Conservation (phyloP, 2,888 invertebrate genomes). For the Eupithecia tripunctaria region DNA sequence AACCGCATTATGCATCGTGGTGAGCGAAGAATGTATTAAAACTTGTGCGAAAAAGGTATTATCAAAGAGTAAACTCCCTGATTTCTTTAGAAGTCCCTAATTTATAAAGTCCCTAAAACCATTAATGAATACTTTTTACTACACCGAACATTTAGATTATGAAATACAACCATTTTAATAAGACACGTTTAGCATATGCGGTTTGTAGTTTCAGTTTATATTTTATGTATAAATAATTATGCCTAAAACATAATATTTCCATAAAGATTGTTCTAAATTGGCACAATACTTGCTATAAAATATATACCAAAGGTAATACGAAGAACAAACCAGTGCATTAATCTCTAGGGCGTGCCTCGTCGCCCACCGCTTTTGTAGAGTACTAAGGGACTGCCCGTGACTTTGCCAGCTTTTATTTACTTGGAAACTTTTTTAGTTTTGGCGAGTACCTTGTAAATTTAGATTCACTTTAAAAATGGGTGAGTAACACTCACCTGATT, state of each 20-base stretch:
- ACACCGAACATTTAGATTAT: no score
- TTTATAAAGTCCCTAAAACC: no score
- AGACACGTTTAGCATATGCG: not conserved
- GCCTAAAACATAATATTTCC: not conserved
- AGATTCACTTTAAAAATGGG: no score
- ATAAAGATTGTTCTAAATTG: not conserved
- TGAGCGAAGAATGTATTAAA: no score
- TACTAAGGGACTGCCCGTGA: not conserved
- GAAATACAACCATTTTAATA: not conserved
- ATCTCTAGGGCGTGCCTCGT: conserved; percentile 3
- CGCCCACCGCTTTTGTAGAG: conserved; percentile 2
- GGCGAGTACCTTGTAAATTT: not conserved
- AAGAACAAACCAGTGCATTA: not conserved
- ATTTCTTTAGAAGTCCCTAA: not conserved
- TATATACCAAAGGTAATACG: not conserved
- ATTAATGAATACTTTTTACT: no score
- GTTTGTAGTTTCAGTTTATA: not conserved
- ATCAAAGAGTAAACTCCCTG: not conserved
- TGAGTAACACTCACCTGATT: no score
- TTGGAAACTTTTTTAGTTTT: not conserved
- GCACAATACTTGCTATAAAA: not conserved
- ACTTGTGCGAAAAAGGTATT: no score
- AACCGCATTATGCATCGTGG: no score
- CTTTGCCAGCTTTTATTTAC: not conserved
- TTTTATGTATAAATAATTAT: not conserved